These are phyloP conservation scores for Buceros bicornis DNA, from an alignment of 2,797 vertebrate species.

Conservation along the genomic window DNA sequence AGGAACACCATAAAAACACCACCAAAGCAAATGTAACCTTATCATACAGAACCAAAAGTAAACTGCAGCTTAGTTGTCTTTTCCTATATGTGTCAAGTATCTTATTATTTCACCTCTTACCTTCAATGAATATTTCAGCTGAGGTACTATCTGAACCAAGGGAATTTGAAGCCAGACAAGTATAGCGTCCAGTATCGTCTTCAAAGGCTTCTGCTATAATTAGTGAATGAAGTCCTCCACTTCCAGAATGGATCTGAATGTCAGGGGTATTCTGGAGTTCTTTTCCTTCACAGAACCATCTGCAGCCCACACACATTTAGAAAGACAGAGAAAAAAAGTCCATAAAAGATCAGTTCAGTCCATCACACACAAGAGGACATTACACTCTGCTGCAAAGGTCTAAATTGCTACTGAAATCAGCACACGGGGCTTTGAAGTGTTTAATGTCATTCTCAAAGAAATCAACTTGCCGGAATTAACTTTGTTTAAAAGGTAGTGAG, in stretches of 20 bases:
- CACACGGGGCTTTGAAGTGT: not conserved
- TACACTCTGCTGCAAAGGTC: slow-evolving; percentile 28
- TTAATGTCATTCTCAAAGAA: not conserved
- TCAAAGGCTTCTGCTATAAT: slow-evolving; percentile 95
- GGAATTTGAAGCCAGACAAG: slow-evolving; percentile 93
- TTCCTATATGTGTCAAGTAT: not conserved
- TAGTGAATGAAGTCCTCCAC: slow-evolving; percentile 89
- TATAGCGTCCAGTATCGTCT: slow-evolving; percentile 98
- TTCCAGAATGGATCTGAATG: slow-evolving; percentile 89
- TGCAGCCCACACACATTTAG: slow-evolving; percentile 75
- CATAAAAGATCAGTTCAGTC: not conserved
- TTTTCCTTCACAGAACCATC: slow-evolving; percentile 98
- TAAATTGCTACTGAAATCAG: slow-evolving; percentile 40
- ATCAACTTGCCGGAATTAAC: not conserved
- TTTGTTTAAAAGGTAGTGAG: not conserved
- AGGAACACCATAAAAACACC: not conserved
- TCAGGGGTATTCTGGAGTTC: slow-evolving; percentile 93
- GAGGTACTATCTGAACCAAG: slow-evolving; percentile 94
- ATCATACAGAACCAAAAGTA: not conserved
- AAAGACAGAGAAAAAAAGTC: slow-evolving; percentile 1
- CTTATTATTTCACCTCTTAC: slow-evolving; percentile 74
- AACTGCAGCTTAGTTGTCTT: not conserved
- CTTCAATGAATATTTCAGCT: slow-evolving; percentile 98
- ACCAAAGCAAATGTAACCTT: not conserved
- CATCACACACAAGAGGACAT: not conserved